Conservation (phyloP, 1,140 invertebrate genomes). For the Dendrolimus punctatus region DNA sequence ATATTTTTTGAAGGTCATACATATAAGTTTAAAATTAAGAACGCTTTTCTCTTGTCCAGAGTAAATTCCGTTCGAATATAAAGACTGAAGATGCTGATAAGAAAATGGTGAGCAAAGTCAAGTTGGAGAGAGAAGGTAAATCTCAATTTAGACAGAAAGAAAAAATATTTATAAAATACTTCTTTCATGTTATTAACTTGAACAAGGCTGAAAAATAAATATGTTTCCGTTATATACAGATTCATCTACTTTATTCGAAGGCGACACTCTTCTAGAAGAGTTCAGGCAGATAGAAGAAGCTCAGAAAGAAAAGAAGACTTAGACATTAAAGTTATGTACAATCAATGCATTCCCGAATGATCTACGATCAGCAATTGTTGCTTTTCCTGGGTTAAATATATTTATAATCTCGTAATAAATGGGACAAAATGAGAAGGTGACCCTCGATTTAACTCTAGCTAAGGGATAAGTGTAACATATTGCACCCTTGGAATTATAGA, state of each 20-base stretch:
- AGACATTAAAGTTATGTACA: conserved; percentile 2
- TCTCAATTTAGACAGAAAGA: neutral
- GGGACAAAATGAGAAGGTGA: too few species aligned
- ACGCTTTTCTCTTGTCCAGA: conserved; percentile 14
- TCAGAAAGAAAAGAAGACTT: conserved; percentile 32
- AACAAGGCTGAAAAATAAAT: neutral
- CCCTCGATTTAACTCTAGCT: too few species aligned
- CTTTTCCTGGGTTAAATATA: too few species aligned
- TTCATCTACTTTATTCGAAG: conserved; percentile 43
- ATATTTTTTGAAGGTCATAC: neutral
- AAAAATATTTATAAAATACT: too few species aligned
- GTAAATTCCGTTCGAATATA: conserved; percentile 30
- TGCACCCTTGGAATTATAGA: too few species aligned
- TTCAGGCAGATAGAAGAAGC: conserved; percentile 36
- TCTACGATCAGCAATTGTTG: too few species aligned
- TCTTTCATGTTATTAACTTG: too few species aligned
- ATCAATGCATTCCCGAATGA: too few species aligned
- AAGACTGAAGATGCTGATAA: conserved; percentile 25
- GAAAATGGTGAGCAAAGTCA: conserved; percentile 34
- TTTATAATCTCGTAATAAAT: too few species aligned
- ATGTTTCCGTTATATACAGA: conserved; percentile 28
- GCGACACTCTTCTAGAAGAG: conserved; percentile 47
- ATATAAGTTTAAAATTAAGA: neutral
- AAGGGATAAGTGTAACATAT: too few species aligned
- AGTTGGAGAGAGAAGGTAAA: conserved; percentile 44